Evolutionary conservation across 2,797 vertebrate species (phyloP).

Genomic region (Acanthurus lineatus): DNA sequence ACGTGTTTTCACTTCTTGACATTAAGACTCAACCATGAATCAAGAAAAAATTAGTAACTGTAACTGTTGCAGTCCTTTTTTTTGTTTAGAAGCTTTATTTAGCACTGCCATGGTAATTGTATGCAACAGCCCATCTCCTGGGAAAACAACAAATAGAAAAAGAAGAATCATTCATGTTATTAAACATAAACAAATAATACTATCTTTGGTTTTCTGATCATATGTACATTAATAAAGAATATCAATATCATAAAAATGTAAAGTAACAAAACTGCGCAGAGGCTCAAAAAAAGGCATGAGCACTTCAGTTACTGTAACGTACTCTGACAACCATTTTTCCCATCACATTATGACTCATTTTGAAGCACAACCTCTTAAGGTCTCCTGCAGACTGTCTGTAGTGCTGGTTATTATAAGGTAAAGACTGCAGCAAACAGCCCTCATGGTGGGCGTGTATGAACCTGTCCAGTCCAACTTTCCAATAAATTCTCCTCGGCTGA

Average conservation of each 20-base stretch:
- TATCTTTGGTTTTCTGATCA: neutral
- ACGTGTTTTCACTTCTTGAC: neutral
- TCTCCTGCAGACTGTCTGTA: conserved; percentile 4
- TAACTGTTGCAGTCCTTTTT: neutral
- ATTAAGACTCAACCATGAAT: neutral
- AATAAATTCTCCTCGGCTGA: conserved; percentile 59
- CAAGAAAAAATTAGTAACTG: neutral
- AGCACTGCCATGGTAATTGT: neutral
- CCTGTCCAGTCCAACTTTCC: conserved; percentile 62
- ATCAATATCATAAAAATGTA: neutral
- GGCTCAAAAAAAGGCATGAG: neutral
- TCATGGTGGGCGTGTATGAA: conserved; percentile 71
- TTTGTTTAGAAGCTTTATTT: neutral
- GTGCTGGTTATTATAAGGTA: conserved; percentile 4
- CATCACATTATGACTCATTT: neutral
- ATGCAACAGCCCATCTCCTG: neutral
- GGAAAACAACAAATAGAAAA: neutral
- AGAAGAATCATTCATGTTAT: neutral
- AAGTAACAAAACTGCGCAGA: neutral
- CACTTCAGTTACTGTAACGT: neutral
- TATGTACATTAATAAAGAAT: neutral
- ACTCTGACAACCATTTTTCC: neutral
- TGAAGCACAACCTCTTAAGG: neutral
- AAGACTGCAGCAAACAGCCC: conserved; percentile 42
- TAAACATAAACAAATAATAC: neutral